Percentiles rank a stretch among this genome's conserved stretches.
These are phyloP conservation scores for Nylanderia fulva DNA, from an alignment of 1,140 invertebrate genomes.

Conservation along the genomic window DNA sequence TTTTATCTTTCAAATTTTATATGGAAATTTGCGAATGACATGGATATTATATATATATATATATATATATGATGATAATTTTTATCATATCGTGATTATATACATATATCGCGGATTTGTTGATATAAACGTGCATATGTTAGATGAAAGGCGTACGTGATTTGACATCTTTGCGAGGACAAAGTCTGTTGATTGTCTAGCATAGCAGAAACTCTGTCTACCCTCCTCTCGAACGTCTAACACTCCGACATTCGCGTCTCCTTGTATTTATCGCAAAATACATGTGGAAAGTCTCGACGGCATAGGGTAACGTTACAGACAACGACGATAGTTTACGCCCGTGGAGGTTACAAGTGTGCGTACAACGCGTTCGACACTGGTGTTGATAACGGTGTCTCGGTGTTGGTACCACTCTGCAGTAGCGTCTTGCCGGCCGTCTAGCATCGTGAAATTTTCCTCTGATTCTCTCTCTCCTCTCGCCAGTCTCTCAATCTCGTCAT, in stretches of 20 bases:
- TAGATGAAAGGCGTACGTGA: not conserved
- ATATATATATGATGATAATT: not conserved
- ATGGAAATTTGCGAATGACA: not conserved
- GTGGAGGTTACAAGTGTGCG: conserved; percentile 35
- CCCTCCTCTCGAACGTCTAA: conserved; percentile 11
- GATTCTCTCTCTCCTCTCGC: conserved; percentile 34
- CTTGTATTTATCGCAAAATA: conserved; percentile 49
- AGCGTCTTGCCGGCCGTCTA: conserved; percentile 58
- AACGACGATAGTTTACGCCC: conserved; percentile 38
- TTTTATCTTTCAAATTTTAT: not conserved
- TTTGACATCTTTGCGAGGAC: conserved; percentile 22
- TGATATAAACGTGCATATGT: not conserved
- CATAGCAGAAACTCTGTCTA: not conserved
- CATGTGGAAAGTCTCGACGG: conserved; percentile 34
- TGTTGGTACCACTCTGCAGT: conserved; percentile 45
- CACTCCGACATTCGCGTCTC: conserved; percentile 17
- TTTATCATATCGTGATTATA: conserved; percentile 6
- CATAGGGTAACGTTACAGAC: conserved; percentile 28
- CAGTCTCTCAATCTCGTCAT: conserved; percentile 49
- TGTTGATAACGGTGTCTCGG: not conserved
- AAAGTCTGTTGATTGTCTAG: conserved; percentile 52
- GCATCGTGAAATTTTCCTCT: conserved; percentile 63
- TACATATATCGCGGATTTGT: not conserved
- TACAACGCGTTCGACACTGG: conserved; percentile 4
- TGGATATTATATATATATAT: conserved; percentile 10